A percentile compares a stretch with the other conserved stretches of the same genome.
These are phyloP conservation scores for Dreissena polymorpha DNA, from an alignment of 1,140 invertebrate species.

Conservation along the genomic window DNA sequence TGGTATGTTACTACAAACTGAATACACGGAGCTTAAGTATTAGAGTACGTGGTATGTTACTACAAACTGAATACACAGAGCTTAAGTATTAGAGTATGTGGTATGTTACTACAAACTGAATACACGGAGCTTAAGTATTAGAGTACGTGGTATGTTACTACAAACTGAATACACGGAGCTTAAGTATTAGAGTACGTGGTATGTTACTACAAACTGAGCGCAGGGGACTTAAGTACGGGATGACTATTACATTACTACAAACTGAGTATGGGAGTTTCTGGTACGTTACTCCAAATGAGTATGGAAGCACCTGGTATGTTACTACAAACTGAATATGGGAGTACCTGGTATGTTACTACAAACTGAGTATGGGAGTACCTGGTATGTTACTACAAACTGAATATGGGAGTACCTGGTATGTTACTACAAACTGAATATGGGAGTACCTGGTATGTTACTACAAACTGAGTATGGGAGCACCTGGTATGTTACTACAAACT, in stretches of 20 bases:
- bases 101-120: background rate
- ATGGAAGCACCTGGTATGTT: conserved; percentile 89
- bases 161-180: too few species aligned
- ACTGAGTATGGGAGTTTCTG: too few species aligned
- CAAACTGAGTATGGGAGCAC: conserved; percentile 86
- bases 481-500: conserved; percentile 80
- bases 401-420: conserved; percentile 89
- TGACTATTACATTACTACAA: background rate
- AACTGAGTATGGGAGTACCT: conserved; percentile 88
- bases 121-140: conserved; percentile 81
- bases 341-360: too few species aligned
- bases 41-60: conserved; percentile 88
- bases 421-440: conserved; percentile 80
- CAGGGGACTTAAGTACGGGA: too few species aligned
- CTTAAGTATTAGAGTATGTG: conserved; percentile 91
- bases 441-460: conserved; percentile 86
- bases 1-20: conserved; percentile 80
- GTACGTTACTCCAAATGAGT: conserved; percentile 82
- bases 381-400: conserved; percentile 71
- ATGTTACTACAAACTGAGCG: background rate
- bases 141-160: conserved; percentile 86
- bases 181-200: conserved; percentile 91
- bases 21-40: conserved; percentile 66
- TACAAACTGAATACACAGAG: too few species aligned
- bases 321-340: too few species aligned